Conservation (phyloP, 2,888 invertebrate genomes). For the Meghimatium bilineatum region DNA sequence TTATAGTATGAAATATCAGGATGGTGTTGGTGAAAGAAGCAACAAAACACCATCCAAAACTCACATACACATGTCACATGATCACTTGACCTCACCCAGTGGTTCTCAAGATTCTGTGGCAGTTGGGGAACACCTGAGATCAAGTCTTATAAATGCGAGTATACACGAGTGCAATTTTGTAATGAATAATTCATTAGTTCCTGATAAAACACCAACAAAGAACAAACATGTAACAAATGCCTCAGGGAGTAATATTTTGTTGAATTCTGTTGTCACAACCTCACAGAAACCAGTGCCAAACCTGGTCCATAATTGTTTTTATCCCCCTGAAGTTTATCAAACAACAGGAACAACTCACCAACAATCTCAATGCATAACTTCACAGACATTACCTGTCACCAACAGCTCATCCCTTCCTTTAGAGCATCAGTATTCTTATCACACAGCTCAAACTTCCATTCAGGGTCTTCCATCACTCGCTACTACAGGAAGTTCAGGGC, state of each 20-base stretch:
- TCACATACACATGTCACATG: slow-evolving; percentile 5
- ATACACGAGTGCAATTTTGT: neutral
- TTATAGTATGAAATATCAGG: slow-evolving; percentile 66
- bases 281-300: slow-evolving; percentile 45
- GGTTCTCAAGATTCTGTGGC: neutral
- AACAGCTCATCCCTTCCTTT: neutral
- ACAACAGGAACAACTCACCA: neutral
- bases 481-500: neutral
- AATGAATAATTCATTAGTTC: neutral
- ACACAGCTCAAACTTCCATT: neutral
- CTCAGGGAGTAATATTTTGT: slow-evolving; percentile 2
- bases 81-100: neutral
- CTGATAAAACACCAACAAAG: neutral
- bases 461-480: slow-evolving; percentile 14
- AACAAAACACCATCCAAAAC: neutral
- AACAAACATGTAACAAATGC: neutral
- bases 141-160: neutral
- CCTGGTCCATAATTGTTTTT: slow-evolving; percentile 51
- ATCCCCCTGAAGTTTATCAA: slow-evolving; percentile 31
- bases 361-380: slow-evolving; percentile 13
- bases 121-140: neutral
- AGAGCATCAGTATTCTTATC: neutral
- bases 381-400: neutral
- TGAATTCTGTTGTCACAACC: slow-evolving; percentile 3
- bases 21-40: slow-evolving; percentile 36